These are phyloP conservation scores for Lasioglossum villosulum DNA, from an alignment of 2,888 invertebrate genomes.

Conservation along the genomic window DNA sequence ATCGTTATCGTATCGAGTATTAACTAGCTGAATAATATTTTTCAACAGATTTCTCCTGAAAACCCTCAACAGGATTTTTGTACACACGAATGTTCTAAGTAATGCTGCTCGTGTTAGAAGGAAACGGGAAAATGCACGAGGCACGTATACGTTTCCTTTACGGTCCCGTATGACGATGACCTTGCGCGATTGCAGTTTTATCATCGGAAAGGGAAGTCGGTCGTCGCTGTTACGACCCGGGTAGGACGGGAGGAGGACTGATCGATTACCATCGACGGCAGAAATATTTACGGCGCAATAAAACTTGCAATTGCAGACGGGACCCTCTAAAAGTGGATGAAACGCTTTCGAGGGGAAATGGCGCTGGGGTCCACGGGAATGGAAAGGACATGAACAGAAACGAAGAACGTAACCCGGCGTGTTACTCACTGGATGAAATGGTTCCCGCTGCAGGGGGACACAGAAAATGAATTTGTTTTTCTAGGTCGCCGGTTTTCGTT, in stretches of 20 bases:
- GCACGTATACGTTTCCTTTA: background rate
- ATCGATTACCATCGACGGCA: slow-evolving; percentile 53
- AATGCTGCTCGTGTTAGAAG: background rate
- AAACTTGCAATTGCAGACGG: slow-evolving; percentile 55
- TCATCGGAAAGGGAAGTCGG: slow-evolving; percentile 33
- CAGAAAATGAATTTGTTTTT: slow-evolving; percentile 29
- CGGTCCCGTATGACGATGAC: background rate
- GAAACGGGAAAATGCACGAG: background rate
- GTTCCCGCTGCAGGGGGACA: background rate
- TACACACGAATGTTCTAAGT: background rate
- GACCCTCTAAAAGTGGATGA: slow-evolving; percentile 25
- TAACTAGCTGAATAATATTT: too few relatives aligned
- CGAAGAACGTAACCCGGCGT: background rate
- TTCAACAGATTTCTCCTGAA: too few relatives aligned
- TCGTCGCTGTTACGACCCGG: slow-evolving; percentile 23
- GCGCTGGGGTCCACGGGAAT: background rate
- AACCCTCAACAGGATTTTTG: too few relatives aligned
- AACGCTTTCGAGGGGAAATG: slow-evolving; percentile 13
- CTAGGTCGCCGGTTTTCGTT: slow-evolving; percentile 5
- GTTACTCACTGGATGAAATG: background rate
- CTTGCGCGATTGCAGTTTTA: slow-evolving; percentile 24
- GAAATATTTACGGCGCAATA: slow-evolving; percentile 65
- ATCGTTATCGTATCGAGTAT: too few relatives aligned
- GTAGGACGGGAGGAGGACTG: slow-evolving; percentile 9
- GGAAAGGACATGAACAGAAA: background rate